Evolutionary conservation across 2,888 invertebrate genomes (phyloP).

Genomic region (Drosophila algonquin): DNA sequence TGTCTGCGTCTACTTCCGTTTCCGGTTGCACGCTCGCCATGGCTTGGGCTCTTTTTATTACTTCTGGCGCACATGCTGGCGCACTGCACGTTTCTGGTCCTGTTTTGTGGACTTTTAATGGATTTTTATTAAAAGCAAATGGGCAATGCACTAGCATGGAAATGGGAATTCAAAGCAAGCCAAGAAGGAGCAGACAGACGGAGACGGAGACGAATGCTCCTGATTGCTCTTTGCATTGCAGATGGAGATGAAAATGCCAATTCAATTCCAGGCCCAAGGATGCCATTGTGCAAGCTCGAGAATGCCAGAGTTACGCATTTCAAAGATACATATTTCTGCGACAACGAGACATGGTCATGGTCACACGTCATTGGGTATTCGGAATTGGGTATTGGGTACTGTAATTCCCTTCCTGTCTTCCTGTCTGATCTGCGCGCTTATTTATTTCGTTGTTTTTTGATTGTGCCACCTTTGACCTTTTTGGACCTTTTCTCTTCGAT

Average conservation of each 20-base stretch:
- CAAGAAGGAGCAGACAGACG: not conserved
- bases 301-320: conserved; percentile 7
- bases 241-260: conserved; percentile 25
- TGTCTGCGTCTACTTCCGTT: conserved; percentile 67
- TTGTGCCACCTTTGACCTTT: conserved; percentile 58
- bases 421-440: not conserved
- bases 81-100: conserved; percentile 16
- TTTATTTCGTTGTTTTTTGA: conserved; percentile 44
- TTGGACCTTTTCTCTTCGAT: conserved; percentile 51
- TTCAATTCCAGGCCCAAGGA: conserved; percentile 23
- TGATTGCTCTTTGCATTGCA: not conserved
- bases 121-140: conserved; percentile 50
- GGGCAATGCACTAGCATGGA: conserved; percentile 26
- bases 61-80: conserved; percentile 49
- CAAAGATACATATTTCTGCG: not conserved
- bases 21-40: conserved; percentile 62
- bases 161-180: conserved; percentile 18
- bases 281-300: not conserved
- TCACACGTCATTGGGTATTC: not conserved
- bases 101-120: conserved; percentile 45
- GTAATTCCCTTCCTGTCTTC: conserved; percentile 10
- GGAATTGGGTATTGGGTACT: not conserved
- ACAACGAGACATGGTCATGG: not conserved
- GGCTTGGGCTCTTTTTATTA: conserved; percentile 55
- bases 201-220: not conserved